These are phyloP conservation scores for Phoenicopterus ruber DNA, from an alignment of 2,113 vertebrate species.

Conservation along the genomic window DNA sequence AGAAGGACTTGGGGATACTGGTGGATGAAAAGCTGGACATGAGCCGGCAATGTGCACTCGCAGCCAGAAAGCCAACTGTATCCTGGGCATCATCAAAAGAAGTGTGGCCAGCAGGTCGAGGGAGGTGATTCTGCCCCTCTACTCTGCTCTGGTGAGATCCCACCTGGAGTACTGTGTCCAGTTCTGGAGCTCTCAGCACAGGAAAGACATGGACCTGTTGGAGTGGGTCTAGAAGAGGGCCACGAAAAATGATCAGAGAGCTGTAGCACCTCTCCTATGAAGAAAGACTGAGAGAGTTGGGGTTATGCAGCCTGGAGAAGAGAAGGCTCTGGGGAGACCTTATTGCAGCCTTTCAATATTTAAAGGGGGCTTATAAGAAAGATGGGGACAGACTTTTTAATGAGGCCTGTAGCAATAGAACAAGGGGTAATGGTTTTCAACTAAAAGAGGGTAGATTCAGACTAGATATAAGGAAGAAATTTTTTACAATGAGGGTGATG, in stretches of 20 bases:
- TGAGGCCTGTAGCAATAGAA: rapidly evolving
- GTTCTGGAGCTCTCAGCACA: neutral
- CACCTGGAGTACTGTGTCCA: neutral
- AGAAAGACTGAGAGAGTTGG: neutral
- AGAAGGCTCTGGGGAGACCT: neutral
- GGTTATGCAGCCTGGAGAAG: neutral
- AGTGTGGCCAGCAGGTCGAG: neutral
- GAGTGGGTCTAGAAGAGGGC: neutral
- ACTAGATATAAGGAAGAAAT: neutral
- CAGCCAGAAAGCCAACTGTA: rapidly evolving
- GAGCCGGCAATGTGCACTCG: neutral
- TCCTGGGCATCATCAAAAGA: neutral
- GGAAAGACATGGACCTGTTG: neutral
- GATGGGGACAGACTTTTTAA: neutral
- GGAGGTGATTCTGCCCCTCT: neutral
- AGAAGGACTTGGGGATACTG: neutral
- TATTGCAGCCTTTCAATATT: neutral
- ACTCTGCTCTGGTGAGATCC: neutral
- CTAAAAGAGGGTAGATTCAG: neutral
- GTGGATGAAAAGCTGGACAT: neutral
- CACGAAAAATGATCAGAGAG: neutral
- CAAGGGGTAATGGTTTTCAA: neutral
- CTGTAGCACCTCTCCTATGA: neutral
- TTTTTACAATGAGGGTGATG: neutral
- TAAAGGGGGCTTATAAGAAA: neutral